Conservation (phyloP, 1,140 invertebrate genomes). For the Medauroidea extradentata region DNA sequence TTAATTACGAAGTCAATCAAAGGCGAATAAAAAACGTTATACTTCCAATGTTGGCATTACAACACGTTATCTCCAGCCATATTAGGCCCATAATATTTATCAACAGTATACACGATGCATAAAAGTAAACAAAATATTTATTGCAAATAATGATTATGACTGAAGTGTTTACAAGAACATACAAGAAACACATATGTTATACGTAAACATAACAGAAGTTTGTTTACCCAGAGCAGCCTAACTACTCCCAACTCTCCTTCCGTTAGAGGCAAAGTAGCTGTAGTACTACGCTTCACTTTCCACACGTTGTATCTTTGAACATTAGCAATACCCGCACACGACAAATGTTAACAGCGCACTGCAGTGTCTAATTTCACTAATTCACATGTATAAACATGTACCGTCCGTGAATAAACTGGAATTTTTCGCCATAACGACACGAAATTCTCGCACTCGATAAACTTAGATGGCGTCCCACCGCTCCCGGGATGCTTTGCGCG, state of each 20-base stretch:
- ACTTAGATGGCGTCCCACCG: conserved; percentile 22
- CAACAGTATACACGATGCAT: conserved; percentile 5
- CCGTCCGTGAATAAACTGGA: conserved; percentile 19
- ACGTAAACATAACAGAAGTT: conserved; percentile 11
- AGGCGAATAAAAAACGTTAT: too few relatives aligned
- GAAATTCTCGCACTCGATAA: conserved; percentile 20
- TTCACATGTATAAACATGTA: conserved; percentile 13
- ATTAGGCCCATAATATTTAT: conserved; percentile 12
- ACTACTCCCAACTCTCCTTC: conserved; percentile 17
- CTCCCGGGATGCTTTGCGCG: conserved; percentile 18
- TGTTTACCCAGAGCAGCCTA: conserved; percentile 17
- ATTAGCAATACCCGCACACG: neutral
- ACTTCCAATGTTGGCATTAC: conserved; percentile 14
- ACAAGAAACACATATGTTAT: conserved; percentile 1
- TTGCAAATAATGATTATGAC: neutral
- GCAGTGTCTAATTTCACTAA: conserved; percentile 3
- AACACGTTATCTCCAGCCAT: conserved; percentile 13
- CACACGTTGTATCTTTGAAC: neutral
- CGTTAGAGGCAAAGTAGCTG: conserved; percentile 9
- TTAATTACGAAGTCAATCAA: too few relatives aligned
- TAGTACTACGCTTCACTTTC: conserved; percentile 7
- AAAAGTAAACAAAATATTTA: neutral
- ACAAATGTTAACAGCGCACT: neutral
- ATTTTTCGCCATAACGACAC: conserved; percentile 23
- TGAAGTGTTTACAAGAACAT: neutral